A percentile compares a stretch with the other conserved stretches of the same genome.
Evolutionary conservation across 2,113 vertebrate species (phyloP).

Genomic region (Xiphorhynchus elegans): DNA sequence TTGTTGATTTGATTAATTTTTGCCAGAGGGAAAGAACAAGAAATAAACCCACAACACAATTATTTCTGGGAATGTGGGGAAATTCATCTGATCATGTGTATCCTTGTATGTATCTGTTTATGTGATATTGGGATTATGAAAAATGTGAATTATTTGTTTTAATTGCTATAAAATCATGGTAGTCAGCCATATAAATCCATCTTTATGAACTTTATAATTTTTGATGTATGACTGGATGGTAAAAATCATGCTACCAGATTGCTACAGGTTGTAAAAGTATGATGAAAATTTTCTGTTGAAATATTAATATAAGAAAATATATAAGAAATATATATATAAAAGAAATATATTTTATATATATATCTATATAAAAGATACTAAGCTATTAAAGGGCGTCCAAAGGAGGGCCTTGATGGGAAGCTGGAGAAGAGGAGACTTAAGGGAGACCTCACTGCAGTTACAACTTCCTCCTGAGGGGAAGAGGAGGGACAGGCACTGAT

Average conservation of each 20-base stretch:
- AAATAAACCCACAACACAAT: not conserved
- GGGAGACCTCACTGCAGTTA: not conserved
- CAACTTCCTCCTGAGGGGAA: not conserved
- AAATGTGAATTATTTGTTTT: not conserved
- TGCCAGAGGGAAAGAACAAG: not conserved
- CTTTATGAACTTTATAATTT: not conserved
- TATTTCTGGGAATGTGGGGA: not conserved
- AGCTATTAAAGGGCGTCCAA: not conserved
- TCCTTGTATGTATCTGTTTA: not conserved
- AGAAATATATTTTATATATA: not conserved
- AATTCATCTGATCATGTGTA: not conserved
- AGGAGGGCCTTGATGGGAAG: not conserved
- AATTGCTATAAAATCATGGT: not conserved
- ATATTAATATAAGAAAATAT: not conserved
- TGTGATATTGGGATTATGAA: not conserved
- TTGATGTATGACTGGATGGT: not conserved
- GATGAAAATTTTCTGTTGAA: not conserved
- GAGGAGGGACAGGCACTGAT: not conserved
- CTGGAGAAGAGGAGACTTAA: not conserved
- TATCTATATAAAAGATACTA: not conserved
- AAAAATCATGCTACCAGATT: not conserved
- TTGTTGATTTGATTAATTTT: not conserved
- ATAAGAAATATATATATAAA: not conserved
- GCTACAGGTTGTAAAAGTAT: not conserved
- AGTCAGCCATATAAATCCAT: not conserved